Base-by-base conservation (phyloP, 1,140 invertebrate genomes). In the Meloidogyne chitwoodi region DNA sequence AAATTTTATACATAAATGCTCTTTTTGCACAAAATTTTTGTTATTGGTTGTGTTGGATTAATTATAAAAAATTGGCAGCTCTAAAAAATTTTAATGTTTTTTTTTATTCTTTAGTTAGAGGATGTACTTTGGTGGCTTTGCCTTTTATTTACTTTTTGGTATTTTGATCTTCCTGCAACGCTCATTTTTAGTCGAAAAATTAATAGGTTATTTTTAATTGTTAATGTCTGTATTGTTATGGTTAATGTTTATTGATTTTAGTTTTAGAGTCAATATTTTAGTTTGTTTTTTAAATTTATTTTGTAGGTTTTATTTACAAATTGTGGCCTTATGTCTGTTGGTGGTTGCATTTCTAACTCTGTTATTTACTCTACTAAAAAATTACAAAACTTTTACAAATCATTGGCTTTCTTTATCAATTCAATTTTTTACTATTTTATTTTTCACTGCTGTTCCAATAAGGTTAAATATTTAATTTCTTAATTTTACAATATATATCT, bases 91-190 rank as follows among this genome's bases (percentile, higher is more conserved):
- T 19, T 19, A 41, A 12, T 12, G 38, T 12, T 41, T 41, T 19
- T 48, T 4, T 19, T 19, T 66, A n/a, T 61, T 11, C 19, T 79
- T 76, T n/a, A 79, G 78, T 27, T 81, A 31, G 78, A 79, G 2
- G 78, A 79, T 26, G 56, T 77, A 10, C 62, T 79, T 16, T 79
- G 78, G 78, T 76, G 44, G 29, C 19, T 74, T 12, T 79, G 78
- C 14, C 65, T 79, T 64, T 12, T 68, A 14, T 26, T 80, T 16
- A 80, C 80, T 4, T 16, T 64, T 8, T 34, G 19, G 19, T 78
- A 41, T 34, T 80, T 80, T 26, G 80, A 80, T 69, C 22, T 80
- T 27, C 81, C 80, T 8, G 62, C 48, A 41, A 73, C 74, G 0
- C 27, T 80, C 19, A 24, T 81, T 64, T 76, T 69, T 44, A 44